A percentile compares a stretch with the other conserved stretches of the same genome.
phyloP scores from a whole-genome alignment of 2,797 vertebrate genomes.

The Phataginus tetradactyla region DNA sequence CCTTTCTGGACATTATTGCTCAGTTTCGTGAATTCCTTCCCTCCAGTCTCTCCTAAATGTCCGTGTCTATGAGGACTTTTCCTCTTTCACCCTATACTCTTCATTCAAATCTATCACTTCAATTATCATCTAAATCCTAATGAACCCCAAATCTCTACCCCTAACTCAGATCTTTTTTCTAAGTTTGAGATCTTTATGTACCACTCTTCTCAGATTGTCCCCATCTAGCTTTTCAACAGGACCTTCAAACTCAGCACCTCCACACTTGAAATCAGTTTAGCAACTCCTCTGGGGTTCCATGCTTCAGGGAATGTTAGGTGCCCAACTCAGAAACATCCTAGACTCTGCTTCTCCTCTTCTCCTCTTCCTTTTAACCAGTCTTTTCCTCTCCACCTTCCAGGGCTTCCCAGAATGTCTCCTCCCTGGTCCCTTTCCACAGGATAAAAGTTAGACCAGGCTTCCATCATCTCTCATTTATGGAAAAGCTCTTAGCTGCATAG shows the following conservation, averaged over 20 bases:
- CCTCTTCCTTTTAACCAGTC: too few relatives aligned
- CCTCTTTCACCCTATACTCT: background rate
- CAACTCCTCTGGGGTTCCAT: background rate
- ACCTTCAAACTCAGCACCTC: background rate
- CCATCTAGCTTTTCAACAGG: background rate
- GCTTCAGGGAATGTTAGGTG: background rate
- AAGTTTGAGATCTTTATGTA: background rate
- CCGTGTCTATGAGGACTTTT: background rate
- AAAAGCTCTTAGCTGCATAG: background rate
- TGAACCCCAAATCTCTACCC: background rate
- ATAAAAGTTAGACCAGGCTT: background rate
- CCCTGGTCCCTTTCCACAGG: background rate
- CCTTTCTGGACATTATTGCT: background rate
- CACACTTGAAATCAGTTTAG: background rate
- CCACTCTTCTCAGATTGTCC: background rate
- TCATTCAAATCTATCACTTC: background rate
- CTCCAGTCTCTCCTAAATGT: background rate
- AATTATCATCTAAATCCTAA: background rate
- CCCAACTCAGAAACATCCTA: background rate
- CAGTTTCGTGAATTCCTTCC: background rate
- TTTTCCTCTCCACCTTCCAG: background rate
- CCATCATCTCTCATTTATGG: background rate
- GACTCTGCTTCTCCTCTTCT: background rate
- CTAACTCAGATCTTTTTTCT: background rate
- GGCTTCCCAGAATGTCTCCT: background rate